Percentiles rank a stretch among this genome's conserved stretches.
These are phyloP conservation scores for Machimus rusticus DNA, from an alignment of 2,888 invertebrate species.

Conservation along the genomic window DNA sequence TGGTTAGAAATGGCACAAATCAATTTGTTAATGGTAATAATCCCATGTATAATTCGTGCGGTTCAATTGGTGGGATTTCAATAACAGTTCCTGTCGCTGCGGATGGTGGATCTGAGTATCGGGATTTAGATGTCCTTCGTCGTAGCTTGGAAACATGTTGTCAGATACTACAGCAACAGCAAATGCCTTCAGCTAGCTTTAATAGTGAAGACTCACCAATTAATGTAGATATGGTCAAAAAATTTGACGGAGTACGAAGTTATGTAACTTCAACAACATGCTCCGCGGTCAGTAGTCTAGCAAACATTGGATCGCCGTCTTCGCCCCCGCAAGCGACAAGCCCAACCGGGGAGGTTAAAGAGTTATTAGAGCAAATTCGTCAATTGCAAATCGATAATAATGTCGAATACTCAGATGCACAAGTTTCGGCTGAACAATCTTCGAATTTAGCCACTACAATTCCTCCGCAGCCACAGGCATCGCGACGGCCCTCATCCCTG, in stretches of 20 bases:
- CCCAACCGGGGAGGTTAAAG: constrained; percentile 77
- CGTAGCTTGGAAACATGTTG: constrained; percentile 61
- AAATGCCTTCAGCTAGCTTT: constrained; percentile 51
- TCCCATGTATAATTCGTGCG: constrained; percentile 56
- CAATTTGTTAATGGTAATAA: constrained; percentile 49
- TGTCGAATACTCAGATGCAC: constrained; percentile 59
- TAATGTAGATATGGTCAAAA: constrained; percentile 53
- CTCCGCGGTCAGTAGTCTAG: constrained; percentile 75
- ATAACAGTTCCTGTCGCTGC: constrained; percentile 55
- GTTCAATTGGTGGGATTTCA: constrained; percentile 56
- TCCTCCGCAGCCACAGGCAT: constrained; percentile 47
- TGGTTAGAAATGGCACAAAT: constrained; percentile 48
- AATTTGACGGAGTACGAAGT: constrained; percentile 56
- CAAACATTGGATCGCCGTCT: constrained; percentile 72
- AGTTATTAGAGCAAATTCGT: constrained; percentile 76
- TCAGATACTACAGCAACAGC: constrained; percentile 56
- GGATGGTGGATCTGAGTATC: constrained; percentile 53
- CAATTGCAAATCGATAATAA: constrained; percentile 68
- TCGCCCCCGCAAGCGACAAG: constrained; percentile 86
- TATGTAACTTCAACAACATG: constrained; percentile 66
- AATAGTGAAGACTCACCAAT: constrained; percentile 52
- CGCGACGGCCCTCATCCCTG: constrained; percentile 56
- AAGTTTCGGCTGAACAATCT: constrained; percentile 41
- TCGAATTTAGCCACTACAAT: constrained; percentile 53
- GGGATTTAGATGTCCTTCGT: constrained; percentile 54